Evolutionary conservation across 2,113 vertebrate species (phyloP).

Genomic region (Pseudorasbora parva): DNA sequence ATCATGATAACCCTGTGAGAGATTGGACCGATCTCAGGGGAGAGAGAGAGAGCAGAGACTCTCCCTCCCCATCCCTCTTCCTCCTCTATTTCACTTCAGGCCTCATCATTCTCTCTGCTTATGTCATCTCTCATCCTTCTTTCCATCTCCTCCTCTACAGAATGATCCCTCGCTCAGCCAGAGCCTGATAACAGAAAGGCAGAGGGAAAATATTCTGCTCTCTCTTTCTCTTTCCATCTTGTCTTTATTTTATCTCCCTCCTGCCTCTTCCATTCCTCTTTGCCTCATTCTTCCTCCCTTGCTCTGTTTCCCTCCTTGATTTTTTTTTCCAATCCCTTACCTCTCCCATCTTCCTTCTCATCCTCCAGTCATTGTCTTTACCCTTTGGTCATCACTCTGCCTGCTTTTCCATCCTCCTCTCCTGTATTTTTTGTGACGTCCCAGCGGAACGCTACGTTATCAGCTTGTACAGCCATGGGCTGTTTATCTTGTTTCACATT

Average conservation of each 20-base stretch:
- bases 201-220: neutral
- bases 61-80: neutral
- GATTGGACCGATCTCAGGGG: neutral
- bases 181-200: neutral
- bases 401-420: neutral
- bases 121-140: slow-evolving; percentile 18
- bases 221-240: neutral
- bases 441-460: neutral
- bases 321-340: slow-evolving; percentile 23
- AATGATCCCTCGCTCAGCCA: neutral
- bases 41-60: slow-evolving; percentile 5
- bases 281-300: slow-evolving; percentile 2
- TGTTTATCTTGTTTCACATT: slow-evolving; percentile 28
- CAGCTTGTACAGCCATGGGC: slow-evolving; percentile 2
- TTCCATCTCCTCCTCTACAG: slow-evolving; percentile 13
- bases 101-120: slow-evolving; percentile 2
- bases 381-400: slow-evolving; percentile 12
- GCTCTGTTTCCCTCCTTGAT: slow-evolving; percentile 5
- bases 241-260: neutral
- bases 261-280: neutral
- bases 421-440: slow-evolving; percentile 17
- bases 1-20: slow-evolving; percentile 9
- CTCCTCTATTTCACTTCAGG: slow-evolving; percentile 16
- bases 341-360: neutral
- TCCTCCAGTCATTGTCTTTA: neutral